These are phyloP conservation scores for Hemitrygon akajei DNA, from an alignment of 2,797 vertebrate genomes.

Conservation along the genomic window DNA sequence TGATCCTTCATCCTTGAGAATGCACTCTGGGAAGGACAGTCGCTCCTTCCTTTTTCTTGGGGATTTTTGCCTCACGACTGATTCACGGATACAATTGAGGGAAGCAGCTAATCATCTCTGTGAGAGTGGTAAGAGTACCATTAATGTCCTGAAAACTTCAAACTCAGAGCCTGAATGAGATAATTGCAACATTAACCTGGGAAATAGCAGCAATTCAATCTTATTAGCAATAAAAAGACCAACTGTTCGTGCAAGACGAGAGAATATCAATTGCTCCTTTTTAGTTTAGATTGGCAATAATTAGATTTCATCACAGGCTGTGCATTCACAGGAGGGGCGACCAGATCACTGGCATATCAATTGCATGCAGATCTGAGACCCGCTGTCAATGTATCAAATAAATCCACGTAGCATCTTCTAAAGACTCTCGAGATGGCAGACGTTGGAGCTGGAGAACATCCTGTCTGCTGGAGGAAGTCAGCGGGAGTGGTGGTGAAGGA, in stretches of 20 bases:
- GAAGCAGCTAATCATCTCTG: not conserved
- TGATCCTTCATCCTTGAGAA: not conserved
- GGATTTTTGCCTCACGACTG: not conserved
- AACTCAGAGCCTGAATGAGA: not conserved
- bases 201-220: not conserved
- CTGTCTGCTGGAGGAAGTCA: too few species aligned
- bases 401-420: not conserved
- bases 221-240: not conserved
- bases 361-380: too few species aligned
- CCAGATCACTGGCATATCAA: not conserved
- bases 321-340: not conserved
- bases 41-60: too few species aligned
- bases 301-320: not conserved
- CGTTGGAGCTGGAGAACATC: too few species aligned
- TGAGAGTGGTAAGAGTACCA: not conserved
- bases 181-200: not conserved
- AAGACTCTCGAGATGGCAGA: too few species aligned
- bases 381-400: not conserved
- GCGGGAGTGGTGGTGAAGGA: too few species aligned
- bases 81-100: not conserved
- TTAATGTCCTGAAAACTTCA: not conserved
- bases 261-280: not conserved
- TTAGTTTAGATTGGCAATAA: not conserved
- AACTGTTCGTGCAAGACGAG: not conserved
- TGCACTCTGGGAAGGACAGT: not conserved